Conservation (phyloP, 2,888 invertebrate species). For the Alsophila aescularia region DNA sequence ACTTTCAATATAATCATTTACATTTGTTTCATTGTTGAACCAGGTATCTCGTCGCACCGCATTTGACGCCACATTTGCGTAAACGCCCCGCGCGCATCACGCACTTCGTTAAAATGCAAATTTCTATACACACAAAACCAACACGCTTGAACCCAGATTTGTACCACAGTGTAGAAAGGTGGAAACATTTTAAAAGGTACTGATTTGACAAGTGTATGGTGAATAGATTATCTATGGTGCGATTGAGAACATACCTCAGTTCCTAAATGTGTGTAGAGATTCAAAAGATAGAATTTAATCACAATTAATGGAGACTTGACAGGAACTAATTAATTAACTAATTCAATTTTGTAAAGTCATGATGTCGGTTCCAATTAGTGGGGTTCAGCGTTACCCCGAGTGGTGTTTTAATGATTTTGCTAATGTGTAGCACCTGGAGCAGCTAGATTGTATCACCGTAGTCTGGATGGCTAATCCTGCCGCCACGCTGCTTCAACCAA, state of each 20-base stretch:
- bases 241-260: not conserved
- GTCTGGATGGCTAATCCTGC: too few relatives aligned
- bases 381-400: too few relatives aligned
- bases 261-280: not conserved
- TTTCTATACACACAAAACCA: conserved; percentile 1
- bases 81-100: conserved; percentile 21
- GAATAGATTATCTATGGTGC: too few relatives aligned
- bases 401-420: too few relatives aligned
- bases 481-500: too few relatives aligned
- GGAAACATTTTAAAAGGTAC: not conserved
- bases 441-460: too few relatives aligned
- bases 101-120: conserved; percentile 36
- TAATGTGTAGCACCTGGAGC: too few relatives aligned
- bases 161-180: not conserved
- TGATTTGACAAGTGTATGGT: not conserved
- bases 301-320: too few relatives aligned
- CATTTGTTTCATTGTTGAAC: not conserved
- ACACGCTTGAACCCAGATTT: not conserved
- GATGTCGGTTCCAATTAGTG: too few relatives aligned
- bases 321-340: too few relatives aligned
- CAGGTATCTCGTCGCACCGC: conserved; percentile 12
- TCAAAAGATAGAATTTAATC: not conserved
- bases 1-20: too few relatives aligned
- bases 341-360: too few relatives aligned
- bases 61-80: conserved; percentile 27